Conservation (phyloP, 2,797 vertebrate species). For the Coluber constrictor region DNA sequence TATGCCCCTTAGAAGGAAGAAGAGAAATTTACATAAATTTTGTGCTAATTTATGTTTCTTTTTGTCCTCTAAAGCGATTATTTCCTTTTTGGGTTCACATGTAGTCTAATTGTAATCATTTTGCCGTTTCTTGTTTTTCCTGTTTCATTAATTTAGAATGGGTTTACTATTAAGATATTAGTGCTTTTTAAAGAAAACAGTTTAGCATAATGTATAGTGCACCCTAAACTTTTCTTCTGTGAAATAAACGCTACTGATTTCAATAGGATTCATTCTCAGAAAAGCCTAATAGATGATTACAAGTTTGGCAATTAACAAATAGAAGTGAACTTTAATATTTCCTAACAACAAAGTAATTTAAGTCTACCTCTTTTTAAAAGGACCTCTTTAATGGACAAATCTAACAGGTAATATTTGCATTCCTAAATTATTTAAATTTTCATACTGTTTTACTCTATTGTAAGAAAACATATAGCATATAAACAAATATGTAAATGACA, state of each 20-base stretch:
- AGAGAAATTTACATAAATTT: neutral
- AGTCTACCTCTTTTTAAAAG: neutral
- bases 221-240: neutral
- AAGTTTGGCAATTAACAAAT: neutral
- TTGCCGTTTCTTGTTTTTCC: neutral
- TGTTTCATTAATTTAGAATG: neutral
- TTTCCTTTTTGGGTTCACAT: neutral
- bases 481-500: neutral
- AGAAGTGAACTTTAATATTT: neutral
- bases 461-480: neutral
- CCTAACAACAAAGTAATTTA: neutral
- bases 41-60: neutral
- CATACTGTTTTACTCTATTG: neutral
- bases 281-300: neutral
- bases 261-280: neutral
- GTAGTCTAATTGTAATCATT: neutral
- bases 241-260: neutral
- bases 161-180: neutral
- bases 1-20: neutral
- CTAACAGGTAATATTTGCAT: neutral
- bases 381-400: neutral
- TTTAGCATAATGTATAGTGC: neutral
- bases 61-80: neutral
- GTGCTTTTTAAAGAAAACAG: neutral
- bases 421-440: neutral